Evolutionary conservation across 2,797 vertebrate species (phyloP).

Genomic region (Rhinatrema bivittatum): DNA sequence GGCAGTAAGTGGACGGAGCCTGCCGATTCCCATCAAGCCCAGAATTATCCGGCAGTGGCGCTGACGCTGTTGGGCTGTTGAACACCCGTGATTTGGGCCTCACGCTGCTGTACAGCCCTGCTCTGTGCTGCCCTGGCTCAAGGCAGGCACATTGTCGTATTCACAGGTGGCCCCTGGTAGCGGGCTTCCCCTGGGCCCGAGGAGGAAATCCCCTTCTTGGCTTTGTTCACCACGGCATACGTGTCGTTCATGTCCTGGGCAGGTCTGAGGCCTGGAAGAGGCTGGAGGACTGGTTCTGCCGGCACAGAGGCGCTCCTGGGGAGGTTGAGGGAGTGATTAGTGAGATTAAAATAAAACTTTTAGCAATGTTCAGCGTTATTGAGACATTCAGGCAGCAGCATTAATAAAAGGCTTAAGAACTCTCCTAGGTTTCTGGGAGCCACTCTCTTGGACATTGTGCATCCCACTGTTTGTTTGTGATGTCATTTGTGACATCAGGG

Average conservation of each 20-base stretch:
- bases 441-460: no score
- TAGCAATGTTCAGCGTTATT: no score
- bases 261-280: constrained; percentile 5
- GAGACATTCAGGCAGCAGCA: no score
- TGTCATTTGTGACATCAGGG: no score
- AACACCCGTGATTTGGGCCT: not conserved
- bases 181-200: not conserved
- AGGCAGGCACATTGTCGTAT: not conserved
- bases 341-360: no score
- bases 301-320: constrained; percentile 19
- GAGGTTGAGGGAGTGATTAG: not conserved
- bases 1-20: not conserved
- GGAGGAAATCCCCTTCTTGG: constrained; percentile 2
- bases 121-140: not conserved
- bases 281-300: not conserved
- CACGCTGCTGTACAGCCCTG: constrained; percentile 19
- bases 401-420: no score
- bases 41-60: no score
- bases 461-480: no score
- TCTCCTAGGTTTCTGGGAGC: no score
- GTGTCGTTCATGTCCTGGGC: constrained; percentile 10
- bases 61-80: no score
- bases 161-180: not conserved
- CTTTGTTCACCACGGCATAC: constrained; percentile 10
- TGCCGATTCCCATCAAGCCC: not conserved